phyloP scores from a whole-genome alignment of 2,888 invertebrate species.

The Bombylius major region DNA sequence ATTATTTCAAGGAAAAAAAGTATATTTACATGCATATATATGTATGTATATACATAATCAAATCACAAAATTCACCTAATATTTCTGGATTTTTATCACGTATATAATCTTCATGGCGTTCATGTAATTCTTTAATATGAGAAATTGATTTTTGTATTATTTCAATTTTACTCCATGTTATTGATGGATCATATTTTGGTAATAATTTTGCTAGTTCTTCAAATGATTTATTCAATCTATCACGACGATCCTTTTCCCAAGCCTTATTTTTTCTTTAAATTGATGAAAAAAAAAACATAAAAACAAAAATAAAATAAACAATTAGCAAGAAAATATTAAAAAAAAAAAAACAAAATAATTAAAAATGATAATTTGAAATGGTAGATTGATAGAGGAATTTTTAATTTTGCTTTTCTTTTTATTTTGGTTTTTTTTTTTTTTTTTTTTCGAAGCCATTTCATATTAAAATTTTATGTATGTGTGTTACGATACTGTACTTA shows the following conservation, averaged over 20 bases:
- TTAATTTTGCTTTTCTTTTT: no score
- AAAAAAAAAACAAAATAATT: background rate
- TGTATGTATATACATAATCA: background rate
- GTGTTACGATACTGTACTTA: background rate
- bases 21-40: background rate
- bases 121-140: conserved; percentile 32
- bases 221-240: conserved; percentile 39
- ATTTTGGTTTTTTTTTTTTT: background rate
- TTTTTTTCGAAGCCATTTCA: background rate
- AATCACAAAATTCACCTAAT: conserved; percentile 11
- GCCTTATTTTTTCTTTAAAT: conserved; percentile 30
- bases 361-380: background rate
- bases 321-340: no score
- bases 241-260: conserved; percentile 48
- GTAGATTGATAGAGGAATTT: no score
- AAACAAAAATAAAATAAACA: background rate
- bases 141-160: conserved; percentile 33
- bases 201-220: conserved; percentile 26
- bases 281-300: background rate
- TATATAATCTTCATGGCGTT: conserved; percentile 27
- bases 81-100: conserved; percentile 15
- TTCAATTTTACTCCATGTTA: conserved; percentile 33
- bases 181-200: conserved; percentile 33
- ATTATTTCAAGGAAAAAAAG: background rate
- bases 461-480: background rate